These are phyloP conservation scores for Drosophila leonis DNA, from an alignment of 2,888 invertebrate species.

Conservation along the genomic window DNA sequence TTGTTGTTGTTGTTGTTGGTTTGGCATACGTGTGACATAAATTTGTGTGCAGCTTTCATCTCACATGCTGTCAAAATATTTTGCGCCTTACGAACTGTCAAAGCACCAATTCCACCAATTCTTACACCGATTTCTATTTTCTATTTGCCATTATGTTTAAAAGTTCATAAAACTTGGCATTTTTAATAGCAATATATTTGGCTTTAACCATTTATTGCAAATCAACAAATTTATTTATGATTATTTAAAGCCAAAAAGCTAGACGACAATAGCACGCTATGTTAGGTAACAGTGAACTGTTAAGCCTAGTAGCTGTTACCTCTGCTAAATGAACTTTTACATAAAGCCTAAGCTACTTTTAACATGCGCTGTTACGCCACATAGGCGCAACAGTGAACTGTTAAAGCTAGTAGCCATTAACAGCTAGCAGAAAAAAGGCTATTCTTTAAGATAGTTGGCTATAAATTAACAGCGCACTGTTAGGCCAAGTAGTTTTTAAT, in stretches of 20 bases:
- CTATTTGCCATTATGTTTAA: slow-evolving; percentile 29
- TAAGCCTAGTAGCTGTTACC: not conserved
- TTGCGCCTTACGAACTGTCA: slow-evolving; percentile 29
- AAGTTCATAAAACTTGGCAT: slow-evolving; percentile 48
- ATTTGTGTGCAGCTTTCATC: slow-evolving; percentile 30
- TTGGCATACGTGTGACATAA: slow-evolving; percentile 37
- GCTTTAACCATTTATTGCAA: slow-evolving; percentile 6
- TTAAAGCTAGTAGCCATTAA: not conserved
- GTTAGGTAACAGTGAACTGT: not conserved
- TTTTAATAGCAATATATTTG: slow-evolving; percentile 38
- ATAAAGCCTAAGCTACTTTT: not conserved
- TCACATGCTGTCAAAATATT: slow-evolving; percentile 52
- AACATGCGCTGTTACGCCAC: not conserved
- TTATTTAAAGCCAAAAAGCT: not conserved
- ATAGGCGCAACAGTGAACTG: slow-evolving; percentile 9
- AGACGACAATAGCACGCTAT: not conserved
- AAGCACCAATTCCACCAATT: slow-evolving; percentile 20
- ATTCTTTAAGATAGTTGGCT: not conserved
- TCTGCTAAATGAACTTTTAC: not conserved
- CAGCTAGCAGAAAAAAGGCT: not conserved
- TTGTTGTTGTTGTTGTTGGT: slow-evolving; percentile 25
- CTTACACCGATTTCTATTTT: slow-evolving; percentile 11
- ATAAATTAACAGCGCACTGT: slow-evolving; percentile 7
- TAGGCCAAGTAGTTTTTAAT: not conserved
- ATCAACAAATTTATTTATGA: slow-evolving; percentile 25